A percentile compares a stretch with the other conserved stretches of the same genome.
These are phyloP conservation scores for Euura saliciscinereae DNA, from an alignment of 1,140 invertebrate species.

Conservation along the genomic window DNA sequence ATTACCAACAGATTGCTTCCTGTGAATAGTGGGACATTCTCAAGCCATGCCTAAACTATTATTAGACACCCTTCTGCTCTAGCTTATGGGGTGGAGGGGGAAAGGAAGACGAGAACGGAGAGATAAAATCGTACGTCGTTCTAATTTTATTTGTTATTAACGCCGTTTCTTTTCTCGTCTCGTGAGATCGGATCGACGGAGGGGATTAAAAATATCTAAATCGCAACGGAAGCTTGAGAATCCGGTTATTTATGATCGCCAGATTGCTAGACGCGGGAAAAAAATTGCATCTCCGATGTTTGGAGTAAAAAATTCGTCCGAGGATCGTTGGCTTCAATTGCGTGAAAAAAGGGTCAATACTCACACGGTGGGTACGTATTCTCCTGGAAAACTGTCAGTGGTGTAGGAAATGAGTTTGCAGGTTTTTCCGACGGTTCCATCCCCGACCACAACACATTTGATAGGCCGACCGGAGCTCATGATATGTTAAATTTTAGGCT, in stretches of 20 bases:
- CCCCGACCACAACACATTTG: constrained; percentile 95
- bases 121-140: not conserved
- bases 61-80: constrained; percentile 46
- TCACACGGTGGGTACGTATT: constrained; percentile 97
- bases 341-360: constrained; percentile 45
- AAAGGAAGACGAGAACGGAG: not conserved
- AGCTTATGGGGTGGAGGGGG: constrained; percentile 6
- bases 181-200: no score
- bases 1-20: constrained; percentile 51
- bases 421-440: constrained; percentile 96
- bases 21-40: constrained; percentile 40
- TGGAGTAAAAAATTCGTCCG: no score
- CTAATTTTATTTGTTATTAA: no score
- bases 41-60: constrained; percentile 47
- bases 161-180: no score
- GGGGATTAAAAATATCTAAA: no score
- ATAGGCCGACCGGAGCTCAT: constrained; percentile 88
- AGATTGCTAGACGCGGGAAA: no score
- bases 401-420: constrained; percentile 99
- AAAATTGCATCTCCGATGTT: no score
- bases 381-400: constrained; percentile 97
- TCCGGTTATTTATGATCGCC: no score
- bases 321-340: no score
- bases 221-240: no score
- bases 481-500: constrained; percentile 14